These are phyloP conservation scores for Mobula birostris DNA, from an alignment of 2,113 vertebrate species.

Conservation along the genomic window DNA sequence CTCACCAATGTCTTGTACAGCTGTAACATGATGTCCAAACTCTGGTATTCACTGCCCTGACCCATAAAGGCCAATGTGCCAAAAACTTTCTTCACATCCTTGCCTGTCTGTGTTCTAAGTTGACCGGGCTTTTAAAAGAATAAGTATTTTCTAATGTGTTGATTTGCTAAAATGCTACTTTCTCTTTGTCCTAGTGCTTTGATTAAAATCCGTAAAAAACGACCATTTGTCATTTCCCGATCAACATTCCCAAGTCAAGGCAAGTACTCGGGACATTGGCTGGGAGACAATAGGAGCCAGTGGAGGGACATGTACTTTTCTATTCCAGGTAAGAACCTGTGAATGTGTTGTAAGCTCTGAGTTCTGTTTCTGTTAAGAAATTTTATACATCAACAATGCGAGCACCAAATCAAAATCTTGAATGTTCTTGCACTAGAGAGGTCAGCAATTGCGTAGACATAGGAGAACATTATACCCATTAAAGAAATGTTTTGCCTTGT, in stretches of 20 bases:
- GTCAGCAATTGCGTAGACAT: not conserved
- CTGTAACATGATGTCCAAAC: no score
- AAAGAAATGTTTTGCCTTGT: no score
- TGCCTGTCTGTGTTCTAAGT: no score
- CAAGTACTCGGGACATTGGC: slow-evolving; percentile 77
- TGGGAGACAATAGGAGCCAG: slow-evolving; percentile 75
- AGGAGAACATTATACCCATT: no score
- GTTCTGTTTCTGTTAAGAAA: not conserved
- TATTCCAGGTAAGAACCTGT: slow-evolving; percentile 58
- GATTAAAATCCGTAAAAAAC: slow-evolving; percentile 60
- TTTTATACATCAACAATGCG: not conserved
- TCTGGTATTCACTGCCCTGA: no score
- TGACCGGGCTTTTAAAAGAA: not conserved
- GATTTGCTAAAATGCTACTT: not conserved
- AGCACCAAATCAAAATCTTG: not conserved
- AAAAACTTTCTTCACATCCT: no score
- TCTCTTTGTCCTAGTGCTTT: slow-evolving; percentile 59
- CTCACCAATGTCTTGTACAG: no score
- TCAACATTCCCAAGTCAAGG: slow-evolving; percentile 84
- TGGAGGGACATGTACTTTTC: slow-evolving; percentile 78
- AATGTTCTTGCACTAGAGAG: not conserved
- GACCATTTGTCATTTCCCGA: slow-evolving; percentile 75
- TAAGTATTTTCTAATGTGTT: not conserved
- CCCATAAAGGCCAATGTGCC: no score
- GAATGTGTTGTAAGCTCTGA: not conserved